phyloP scores from a whole-genome alignment of 2,888 invertebrate species.

The Eudemis profundana region DNA sequence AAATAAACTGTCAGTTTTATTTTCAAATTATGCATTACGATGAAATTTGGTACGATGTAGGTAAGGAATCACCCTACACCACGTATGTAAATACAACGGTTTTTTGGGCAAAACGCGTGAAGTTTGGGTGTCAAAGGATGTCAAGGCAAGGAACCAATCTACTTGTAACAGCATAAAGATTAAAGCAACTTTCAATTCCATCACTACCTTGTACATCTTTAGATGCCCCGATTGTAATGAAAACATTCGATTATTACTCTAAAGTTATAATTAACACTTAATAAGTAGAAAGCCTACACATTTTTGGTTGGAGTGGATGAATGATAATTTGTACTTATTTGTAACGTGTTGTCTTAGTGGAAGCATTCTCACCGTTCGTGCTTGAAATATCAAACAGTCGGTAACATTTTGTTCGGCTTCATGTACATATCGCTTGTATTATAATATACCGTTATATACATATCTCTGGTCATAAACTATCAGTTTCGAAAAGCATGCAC shows the following conservation, averaged over 20 bases:
- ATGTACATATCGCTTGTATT: slow-evolving; percentile 88
- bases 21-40: background rate
- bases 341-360: slow-evolving; percentile 71
- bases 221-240: slow-evolving; percentile 49
- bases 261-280: slow-evolving; percentile 32
- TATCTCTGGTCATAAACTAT: slow-evolving; percentile 83
- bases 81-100: slow-evolving; percentile 54
- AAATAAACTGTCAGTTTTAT: background rate
- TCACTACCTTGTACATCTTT: slow-evolving; percentile 46
- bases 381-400: slow-evolving; percentile 81
- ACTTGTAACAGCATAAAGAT: slow-evolving; percentile 10
- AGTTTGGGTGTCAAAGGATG: slow-evolving; percentile 40
- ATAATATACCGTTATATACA: slow-evolving; percentile 81
- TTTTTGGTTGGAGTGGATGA: slow-evolving; percentile 32
- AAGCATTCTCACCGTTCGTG: slow-evolving; percentile 87
- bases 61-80: slow-evolving; percentile 34
- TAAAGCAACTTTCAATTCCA: background rate
- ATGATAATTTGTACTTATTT: slow-evolving; percentile 38
- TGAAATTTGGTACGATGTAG: background rate
- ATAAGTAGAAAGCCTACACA: slow-evolving; percentile 30
- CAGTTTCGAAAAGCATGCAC: slow-evolving; percentile 87
- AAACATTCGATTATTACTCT: slow-evolving; percentile 27
- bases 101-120: slow-evolving; percentile 40
- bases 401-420: slow-evolving; percentile 85
- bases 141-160: slow-evolving; percentile 6